Evolutionary conservation across 2,797 vertebrate species (phyloP).

Genomic region (Lophius americanus): DNA sequence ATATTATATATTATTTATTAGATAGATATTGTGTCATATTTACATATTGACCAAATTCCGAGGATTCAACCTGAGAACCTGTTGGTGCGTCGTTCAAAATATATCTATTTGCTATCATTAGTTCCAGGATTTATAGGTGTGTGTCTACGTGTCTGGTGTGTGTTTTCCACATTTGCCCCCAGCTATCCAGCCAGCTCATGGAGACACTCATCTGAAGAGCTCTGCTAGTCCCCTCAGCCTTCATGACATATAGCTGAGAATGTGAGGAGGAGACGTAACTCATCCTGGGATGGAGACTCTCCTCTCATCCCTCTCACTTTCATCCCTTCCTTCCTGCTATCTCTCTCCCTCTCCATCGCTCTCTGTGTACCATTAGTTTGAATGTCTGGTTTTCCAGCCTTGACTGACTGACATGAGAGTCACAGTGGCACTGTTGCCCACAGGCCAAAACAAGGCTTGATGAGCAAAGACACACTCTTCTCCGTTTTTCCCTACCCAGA

Average conservation of each 20-base stretch:
- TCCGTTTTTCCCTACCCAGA: conserved; percentile 44
- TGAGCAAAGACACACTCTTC: conserved; percentile 63
- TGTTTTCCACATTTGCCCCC: conserved; percentile 32
- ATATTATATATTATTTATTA: too few species aligned
- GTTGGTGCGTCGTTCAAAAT: conserved; percentile 10
- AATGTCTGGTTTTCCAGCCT: conserved; percentile 58
- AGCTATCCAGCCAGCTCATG: conserved; percentile 42
- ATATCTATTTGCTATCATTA: conserved; percentile 14
- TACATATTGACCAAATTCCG: background rate
- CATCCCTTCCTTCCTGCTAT: conserved; percentile 5
- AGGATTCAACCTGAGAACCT: background rate
- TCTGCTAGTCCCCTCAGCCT: conserved; percentile 50
- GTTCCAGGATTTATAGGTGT: conserved; percentile 1
- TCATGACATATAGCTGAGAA: conserved; percentile 37
- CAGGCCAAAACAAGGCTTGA: conserved; percentile 78
- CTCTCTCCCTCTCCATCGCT: conserved; percentile 3
- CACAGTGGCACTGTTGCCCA: conserved; percentile 72
- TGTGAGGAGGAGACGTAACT: conserved; percentile 58
- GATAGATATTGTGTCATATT: background rate
- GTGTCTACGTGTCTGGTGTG: conserved; percentile 32
- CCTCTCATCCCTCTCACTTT: conserved; percentile 48
- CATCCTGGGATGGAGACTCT: conserved; percentile 56
- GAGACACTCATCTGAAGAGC: conserved; percentile 60
- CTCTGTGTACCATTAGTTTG: conserved; percentile 51
- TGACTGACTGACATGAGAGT: conserved; percentile 68